phyloP scores from a whole-genome alignment of 1,140 invertebrate species.

The Pseudomyrmex gracilis region DNA sequence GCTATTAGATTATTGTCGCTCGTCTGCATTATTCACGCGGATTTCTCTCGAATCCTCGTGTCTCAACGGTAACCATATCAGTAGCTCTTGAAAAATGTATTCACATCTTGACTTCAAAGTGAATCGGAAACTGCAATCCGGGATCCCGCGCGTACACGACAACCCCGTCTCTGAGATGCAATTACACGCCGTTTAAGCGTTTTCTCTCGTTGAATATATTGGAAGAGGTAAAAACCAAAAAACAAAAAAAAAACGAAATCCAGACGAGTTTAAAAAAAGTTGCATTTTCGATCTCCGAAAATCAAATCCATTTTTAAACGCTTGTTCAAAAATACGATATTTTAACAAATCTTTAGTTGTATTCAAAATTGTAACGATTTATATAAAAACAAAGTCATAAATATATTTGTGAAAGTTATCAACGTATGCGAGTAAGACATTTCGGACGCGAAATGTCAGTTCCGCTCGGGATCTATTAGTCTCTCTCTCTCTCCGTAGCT shows the following conservation, averaged over 20 bases:
- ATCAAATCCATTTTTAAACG: too few relatives aligned
- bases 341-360: too few relatives aligned
- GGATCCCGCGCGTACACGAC: not conserved
- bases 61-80: conserved; percentile 29
- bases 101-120: conserved; percentile 36
- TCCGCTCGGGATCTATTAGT: conserved; percentile 39
- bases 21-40: conserved; percentile 41
- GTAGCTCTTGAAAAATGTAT: conserved; percentile 46
- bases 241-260: not conserved
- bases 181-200: not conserved
- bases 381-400: not conserved
- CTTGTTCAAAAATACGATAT: too few relatives aligned
- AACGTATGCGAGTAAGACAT: not conserved
- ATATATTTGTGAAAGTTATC: conserved; percentile 18
- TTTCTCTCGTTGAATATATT: conserved; percentile 3
- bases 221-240: not conserved
- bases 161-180: not conserved
- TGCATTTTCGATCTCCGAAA: too few relatives aligned
- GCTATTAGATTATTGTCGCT: conserved; percentile 48
- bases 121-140: conserved; percentile 5
- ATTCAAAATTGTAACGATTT: not conserved
- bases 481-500: conserved; percentile 18
- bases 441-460: conserved; percentile 14
- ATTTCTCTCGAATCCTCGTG: conserved; percentile 12
- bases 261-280: too few relatives aligned